Base-by-base conservation (phyloP, 2,888 invertebrate species). In the Deilephila porcellus region DNA sequence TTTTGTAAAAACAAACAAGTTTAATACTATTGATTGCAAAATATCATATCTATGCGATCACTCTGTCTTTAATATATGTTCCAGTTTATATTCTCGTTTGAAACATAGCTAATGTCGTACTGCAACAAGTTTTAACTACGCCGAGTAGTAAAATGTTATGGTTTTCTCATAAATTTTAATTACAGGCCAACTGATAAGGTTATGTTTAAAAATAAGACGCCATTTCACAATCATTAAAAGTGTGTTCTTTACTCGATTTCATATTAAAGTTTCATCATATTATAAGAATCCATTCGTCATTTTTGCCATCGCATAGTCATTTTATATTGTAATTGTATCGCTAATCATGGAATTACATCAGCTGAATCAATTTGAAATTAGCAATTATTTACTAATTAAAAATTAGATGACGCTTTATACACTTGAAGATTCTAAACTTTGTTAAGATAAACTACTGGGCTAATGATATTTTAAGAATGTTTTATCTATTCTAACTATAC, bases 341-440 rank as follows among this genome's bases (percentile, higher is more conserved):
- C 59, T 45, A 8, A 59, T 25, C 6, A 29, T 56, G n/a, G 6
- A 45, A 25, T 64, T 73, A 25, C 74, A 77, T 76, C 73, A 75
- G 76, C 82, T 76, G 56, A 76, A 80, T 84, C 83, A 85, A 88
- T 85, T 87, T 83, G 72, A 76, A 87, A 88, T 86, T 85, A 85
- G 85, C 82, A 83, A 83, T 81, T 80, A 37, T 71, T 83, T 82
- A 85, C 86, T 83, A 88, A 88, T 86, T 80, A 83, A 82, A 86
- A 85, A 85, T 84, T 83, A 83, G 81, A 81, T 79, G 77, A 81
- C 73, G 75, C 74, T 67, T 45, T 56, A 56, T 64, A 73, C 37
- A 59, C 20, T 52, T 67, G 25, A 25, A 67, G 45, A 45, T 67
- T 52, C 67, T 67, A 52, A 45, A 67, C 52, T 52, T 67, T 52